Evolutionary conservation across 1,140 invertebrate species (phyloP).

Genomic region (Heterodera carotae): DNA sequence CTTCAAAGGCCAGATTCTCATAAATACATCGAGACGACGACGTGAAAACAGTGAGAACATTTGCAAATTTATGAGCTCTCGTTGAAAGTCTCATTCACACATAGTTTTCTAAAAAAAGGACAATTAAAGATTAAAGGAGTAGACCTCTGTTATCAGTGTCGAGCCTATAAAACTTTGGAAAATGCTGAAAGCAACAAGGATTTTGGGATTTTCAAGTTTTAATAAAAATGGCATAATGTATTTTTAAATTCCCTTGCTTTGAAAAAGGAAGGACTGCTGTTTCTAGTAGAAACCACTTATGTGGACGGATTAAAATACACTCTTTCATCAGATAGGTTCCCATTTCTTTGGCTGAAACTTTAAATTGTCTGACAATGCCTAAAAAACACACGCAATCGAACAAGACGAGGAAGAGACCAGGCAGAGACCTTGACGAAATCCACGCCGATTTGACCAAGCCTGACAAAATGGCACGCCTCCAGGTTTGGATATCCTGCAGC

Average conservation of each 20-base stretch:
- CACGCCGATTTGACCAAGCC: slow-evolving; percentile 67
- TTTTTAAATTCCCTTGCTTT: no score
- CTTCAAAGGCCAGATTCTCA: slow-evolving; percentile 62
- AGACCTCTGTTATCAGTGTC: no score
- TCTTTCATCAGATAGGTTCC: no score
- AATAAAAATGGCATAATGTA: no score
- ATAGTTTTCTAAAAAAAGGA: not conserved
- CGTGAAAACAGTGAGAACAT: slow-evolving; percentile 29
- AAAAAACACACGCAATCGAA: slow-evolving; percentile 55
- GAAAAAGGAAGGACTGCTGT: no score
- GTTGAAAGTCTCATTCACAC: not conserved
- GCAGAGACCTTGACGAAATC: slow-evolving; percentile 69
- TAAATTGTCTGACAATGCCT: slow-evolving; percentile 46
- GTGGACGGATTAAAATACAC: no score
- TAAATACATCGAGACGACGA: slow-evolving; percentile 57
- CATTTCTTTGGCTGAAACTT: no score
- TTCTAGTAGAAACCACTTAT: no score
- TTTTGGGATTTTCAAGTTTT: no score
- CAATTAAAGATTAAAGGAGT: no score
- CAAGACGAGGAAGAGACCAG: slow-evolving; percentile 66
- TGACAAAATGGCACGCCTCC: slow-evolving; percentile 47
- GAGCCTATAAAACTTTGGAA: no score
- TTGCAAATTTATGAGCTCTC: not conserved
- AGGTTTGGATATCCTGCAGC: not conserved
- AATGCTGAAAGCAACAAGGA: no score